Evolutionary conservation across 2,888 invertebrate genomes (phyloP).

Genomic region (Cantharis lateralis): DNA sequence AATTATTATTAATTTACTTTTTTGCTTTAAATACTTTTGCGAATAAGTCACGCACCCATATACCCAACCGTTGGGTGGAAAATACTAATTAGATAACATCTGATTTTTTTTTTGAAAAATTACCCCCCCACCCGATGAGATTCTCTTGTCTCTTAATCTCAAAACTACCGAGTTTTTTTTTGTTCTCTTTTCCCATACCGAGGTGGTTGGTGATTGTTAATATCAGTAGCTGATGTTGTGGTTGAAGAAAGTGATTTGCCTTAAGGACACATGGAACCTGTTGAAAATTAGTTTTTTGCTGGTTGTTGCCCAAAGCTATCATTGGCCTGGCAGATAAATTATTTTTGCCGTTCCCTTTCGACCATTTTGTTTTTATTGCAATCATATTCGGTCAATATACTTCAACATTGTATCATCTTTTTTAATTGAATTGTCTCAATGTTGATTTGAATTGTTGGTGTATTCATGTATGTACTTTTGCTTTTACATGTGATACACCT

Average conservation of each 20-base stretch:
- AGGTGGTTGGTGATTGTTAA: neutral
- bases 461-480: conserved; percentile 26
- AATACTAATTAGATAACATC: neutral
- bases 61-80: neutral
- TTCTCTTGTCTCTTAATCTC: no score
- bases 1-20: neutral
- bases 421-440: neutral
- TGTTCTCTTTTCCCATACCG: neutral
- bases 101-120: neutral
- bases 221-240: neutral
- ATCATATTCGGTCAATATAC: neutral
- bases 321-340: neutral
- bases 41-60: neutral
- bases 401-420: neutral
- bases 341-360: neutral
- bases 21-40: neutral
- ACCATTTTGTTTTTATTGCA: neutral
- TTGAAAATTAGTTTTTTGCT: neutral
- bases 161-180: neutral
- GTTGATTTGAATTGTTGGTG: neutral
- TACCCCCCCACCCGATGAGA: no score
- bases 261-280: neutral
- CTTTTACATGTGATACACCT: conserved; percentile 27
- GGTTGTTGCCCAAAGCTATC: neutral
- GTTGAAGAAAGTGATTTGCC: neutral